Conservation (phyloP, 2,888 invertebrate genomes). For the Helobdella robusta region DNA sequence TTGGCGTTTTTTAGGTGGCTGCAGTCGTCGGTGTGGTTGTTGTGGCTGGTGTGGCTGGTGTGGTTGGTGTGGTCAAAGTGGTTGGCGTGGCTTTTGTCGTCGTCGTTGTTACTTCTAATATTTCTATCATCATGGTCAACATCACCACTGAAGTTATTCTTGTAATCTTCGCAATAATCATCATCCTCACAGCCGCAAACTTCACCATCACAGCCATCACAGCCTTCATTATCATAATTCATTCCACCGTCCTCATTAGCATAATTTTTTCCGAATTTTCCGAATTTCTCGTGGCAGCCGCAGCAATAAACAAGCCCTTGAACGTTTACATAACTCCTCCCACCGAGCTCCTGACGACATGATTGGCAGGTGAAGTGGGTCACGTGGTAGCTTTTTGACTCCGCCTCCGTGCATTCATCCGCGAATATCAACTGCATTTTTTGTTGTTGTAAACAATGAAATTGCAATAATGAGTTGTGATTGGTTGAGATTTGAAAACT, state of each 20-base stretch:
- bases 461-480: too few relatives aligned
- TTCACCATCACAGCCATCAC: slow-evolving; percentile 88
- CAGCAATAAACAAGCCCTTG: slow-evolving; percentile 87
- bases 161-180: slow-evolving; percentile 95
- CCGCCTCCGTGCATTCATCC: slow-evolving; percentile 97
- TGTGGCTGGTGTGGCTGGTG: too few relatives aligned
- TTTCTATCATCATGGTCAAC: too few relatives aligned
- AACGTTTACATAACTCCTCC: slow-evolving; percentile 92
- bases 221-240: slow-evolving; percentile 68
- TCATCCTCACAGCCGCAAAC: slow-evolving; percentile 93
- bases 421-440: slow-evolving; percentile 86
- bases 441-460: too few relatives aligned
- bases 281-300: slow-evolving; percentile 86
- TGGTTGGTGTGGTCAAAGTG: too few relatives aligned
- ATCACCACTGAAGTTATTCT: too few relatives aligned
- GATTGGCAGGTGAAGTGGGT: slow-evolving; percentile 96
- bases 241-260: slow-evolving; percentile 80
- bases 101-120: too few relatives aligned
- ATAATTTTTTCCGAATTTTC: slow-evolving; percentile 52
- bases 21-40: too few relatives aligned
- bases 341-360: slow-evolving; percentile 85
- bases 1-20: too few relatives aligned
- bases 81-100: too few relatives aligned
- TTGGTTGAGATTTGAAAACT: too few relatives aligned
- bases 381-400: slow-evolving; percentile 98